Base-by-base conservation (phyloP, 2,113 vertebrate species). In the Paedocypris sp. region DNA sequence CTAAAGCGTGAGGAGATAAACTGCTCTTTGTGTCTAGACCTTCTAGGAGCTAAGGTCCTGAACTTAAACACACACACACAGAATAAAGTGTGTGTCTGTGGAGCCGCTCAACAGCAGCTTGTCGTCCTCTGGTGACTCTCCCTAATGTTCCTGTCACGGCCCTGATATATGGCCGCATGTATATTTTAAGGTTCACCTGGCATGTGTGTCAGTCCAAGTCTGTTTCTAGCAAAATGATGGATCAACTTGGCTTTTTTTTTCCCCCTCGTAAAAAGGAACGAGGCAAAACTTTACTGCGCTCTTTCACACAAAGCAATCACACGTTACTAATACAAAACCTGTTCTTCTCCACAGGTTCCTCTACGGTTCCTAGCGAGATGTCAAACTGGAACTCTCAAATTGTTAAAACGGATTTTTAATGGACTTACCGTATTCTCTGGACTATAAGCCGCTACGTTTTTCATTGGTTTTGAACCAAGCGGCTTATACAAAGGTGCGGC, bases 141-240 rank as follows among this genome's bases (percentile, higher is more conserved):
- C 74, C 67, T 80, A 82, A 82, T 79, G 75, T 75, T 77, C 76
- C 78, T 82, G 77, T 82, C 80, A 79, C 66, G 64, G 57, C 63
- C 45, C 56, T 81, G 80, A 82, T 82, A 73, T 79, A 81, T 80
- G 73, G 70, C 60, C 72, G 69, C 78, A 76, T 81, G 79, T 80
- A 82, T 80, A 78, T 83, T 79, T 79, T 80, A 79, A 73, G 79
- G 79, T 79, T 84, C 78, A 84, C 73, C 75, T 77, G 77, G 78
- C 74, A 75, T 74, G 75, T 54, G 67, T 73, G 69, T 79, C 78
- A 78, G 72, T 72, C 73, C 65, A 71, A 75, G 69, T 77, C 62
- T 74, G 62, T 75, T 68, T 73, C 46, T 70, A 76, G 67, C 77
- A 76, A 45, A 32, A 73, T 81, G 82, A 82, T 79, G 79, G 78